Conservation (phyloP, 92 coral and sea anemone species). For the Phenganax subtilis region DNA sequence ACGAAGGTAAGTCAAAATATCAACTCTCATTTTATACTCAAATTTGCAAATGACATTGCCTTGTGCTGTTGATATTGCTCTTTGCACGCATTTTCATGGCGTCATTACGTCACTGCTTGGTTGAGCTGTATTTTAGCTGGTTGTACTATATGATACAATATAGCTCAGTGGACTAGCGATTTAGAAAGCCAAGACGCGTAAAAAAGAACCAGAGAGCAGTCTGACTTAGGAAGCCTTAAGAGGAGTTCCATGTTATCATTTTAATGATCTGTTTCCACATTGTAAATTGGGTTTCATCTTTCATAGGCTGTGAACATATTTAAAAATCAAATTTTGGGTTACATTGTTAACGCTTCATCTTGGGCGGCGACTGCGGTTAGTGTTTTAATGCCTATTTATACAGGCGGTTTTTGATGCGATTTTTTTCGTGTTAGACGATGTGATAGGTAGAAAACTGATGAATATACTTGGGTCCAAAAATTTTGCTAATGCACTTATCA, state of each 20-base stretch:
- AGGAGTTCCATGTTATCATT: not conserved
- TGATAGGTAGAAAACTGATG: not conserved
- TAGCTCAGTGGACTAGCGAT: too few species aligned
- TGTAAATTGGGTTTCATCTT: not conserved
- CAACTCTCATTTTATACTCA: not conserved
- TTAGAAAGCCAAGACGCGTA: too few species aligned
- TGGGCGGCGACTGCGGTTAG: conserved; percentile 67
- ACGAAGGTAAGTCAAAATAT: conserved; percentile 41
- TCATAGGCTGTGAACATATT: conserved; percentile 48
- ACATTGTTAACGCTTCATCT: conserved; percentile 64
- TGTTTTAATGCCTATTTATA: not conserved
- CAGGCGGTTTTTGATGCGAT: not conserved
- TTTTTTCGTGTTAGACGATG: not conserved
- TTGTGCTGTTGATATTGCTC: not conserved
- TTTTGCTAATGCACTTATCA: too few species aligned
- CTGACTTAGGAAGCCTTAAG: not conserved
- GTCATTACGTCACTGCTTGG: too few species aligned
- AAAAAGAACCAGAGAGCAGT: too few species aligned
- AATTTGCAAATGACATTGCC: not conserved
- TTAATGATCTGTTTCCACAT: not conserved
- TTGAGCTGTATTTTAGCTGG: too few species aligned
- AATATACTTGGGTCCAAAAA: not conserved
- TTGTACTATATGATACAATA: too few species aligned
- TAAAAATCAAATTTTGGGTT: conserved; percentile 69
- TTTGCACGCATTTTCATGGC: not conserved